Conservation (phyloP, 2,113 vertebrate genomes). For the Atrichornis clamosus region DNA sequence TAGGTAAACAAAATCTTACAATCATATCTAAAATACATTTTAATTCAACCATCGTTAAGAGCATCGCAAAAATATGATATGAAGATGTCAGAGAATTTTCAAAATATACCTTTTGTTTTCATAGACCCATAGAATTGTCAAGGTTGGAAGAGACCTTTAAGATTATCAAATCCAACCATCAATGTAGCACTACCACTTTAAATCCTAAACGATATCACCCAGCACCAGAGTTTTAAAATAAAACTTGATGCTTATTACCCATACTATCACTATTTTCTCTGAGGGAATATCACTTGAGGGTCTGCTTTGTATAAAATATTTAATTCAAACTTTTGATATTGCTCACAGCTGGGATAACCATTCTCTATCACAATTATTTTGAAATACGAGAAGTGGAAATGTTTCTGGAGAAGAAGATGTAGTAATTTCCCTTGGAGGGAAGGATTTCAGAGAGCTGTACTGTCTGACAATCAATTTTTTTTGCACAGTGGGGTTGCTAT, state of each 20-base stretch:
- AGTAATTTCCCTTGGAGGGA: neutral
- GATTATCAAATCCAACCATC: fast-evolving
- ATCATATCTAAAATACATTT: neutral
- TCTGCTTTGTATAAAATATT: neutral
- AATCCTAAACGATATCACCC: neutral
- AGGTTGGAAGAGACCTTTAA: neutral
- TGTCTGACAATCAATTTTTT: neutral
- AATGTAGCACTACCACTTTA: neutral
- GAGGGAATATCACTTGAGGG: neutral
- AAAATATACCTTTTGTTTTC: neutral
- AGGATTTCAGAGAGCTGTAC: neutral
- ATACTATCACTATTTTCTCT: neutral
- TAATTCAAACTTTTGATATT: neutral
- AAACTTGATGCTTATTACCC: neutral
- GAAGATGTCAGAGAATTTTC: neutral
- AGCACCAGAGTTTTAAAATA: neutral
- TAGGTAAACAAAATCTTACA: neutral
- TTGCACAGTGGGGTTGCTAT: neutral
- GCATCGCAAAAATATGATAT: neutral
- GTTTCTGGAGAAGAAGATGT: neutral
- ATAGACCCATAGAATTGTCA: fast-evolving
- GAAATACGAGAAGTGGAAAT: neutral
- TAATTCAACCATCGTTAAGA: neutral
- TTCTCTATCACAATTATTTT: neutral
- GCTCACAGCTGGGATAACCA: neutral